Percentiles rank a stretch among this genome's conserved stretches.
phyloP scores from a whole-genome alignment of 92 coral and sea anemone genomes.

The Anthopleura xanthogrammica region DNA sequence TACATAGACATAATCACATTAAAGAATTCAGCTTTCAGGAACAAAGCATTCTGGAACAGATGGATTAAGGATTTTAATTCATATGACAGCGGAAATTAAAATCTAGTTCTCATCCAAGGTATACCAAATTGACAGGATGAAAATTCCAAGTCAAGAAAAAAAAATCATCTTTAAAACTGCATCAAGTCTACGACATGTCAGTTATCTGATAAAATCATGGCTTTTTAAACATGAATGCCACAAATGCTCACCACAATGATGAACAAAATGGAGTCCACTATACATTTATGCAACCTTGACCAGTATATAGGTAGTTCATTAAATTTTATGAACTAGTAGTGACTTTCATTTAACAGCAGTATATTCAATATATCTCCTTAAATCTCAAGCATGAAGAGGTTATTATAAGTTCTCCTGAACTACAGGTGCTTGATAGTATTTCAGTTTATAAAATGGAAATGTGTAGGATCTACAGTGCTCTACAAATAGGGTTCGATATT shows the following conservation, averaged over 20 bases:
- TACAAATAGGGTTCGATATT: background rate
- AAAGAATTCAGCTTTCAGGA: background rate
- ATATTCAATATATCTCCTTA: too few relatives aligned
- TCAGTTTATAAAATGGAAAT: background rate
- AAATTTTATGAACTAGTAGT: too few relatives aligned
- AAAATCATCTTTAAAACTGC: background rate
- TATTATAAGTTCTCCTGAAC: background rate
- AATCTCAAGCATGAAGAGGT: too few relatives aligned
- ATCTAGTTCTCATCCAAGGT: too few relatives aligned
- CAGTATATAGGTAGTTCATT: too few relatives aligned
- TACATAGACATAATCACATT: background rate
- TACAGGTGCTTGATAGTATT: background rate
- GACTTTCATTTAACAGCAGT: too few relatives aligned
- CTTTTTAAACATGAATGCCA: constrained; percentile 2
- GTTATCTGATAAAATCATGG: background rate
- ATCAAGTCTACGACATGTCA: background rate
- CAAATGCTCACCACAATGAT: background rate
- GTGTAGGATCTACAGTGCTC: background rate
- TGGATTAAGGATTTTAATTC: too few relatives aligned
- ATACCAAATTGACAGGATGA: too few relatives aligned
- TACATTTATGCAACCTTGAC: too few relatives aligned
- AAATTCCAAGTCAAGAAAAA: background rate
- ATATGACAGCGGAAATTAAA: too few relatives aligned
- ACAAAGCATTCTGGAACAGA: too few relatives aligned
- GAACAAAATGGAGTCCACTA: background rate